Percentiles rank a stretch among this genome's conserved stretches.
Conservation (phyloP, 2,888 invertebrate species). For the Ctena decussata region DNA sequence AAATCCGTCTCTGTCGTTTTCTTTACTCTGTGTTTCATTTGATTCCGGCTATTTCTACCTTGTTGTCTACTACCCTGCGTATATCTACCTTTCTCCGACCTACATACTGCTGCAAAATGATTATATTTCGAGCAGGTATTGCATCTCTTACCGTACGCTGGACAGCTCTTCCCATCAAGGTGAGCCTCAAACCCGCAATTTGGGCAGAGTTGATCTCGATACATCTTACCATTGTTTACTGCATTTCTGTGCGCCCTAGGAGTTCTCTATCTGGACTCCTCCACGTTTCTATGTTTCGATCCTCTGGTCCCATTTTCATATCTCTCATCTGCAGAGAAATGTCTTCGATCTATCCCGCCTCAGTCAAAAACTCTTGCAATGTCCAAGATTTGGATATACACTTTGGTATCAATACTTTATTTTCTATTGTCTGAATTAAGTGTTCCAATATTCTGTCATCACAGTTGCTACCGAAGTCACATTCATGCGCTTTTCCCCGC, state of each 20-base stretch:
- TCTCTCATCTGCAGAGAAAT: background rate
- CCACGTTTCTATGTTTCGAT: background rate
- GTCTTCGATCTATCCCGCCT: constrained; percentile 1
- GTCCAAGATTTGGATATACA: background rate
- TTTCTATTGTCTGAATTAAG: background rate
- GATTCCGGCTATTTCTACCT: background rate
- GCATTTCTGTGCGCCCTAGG: background rate
- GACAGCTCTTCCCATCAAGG: background rate
- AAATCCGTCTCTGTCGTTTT: background rate
- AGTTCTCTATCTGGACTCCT: background rate
- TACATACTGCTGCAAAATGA: too few species aligned
- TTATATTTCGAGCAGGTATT: background rate
- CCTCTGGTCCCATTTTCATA: background rate
- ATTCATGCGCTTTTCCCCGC: background rate
- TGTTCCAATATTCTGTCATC: constrained; percentile 13
- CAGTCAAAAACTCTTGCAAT: background rate
- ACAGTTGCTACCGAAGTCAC: background rate
- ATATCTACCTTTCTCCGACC: background rate
- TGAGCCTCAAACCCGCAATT: background rate
- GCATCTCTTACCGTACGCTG: background rate
- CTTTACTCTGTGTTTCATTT: background rate
- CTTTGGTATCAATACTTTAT: background rate
- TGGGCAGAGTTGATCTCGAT: background rate
- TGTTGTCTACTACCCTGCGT: background rate
- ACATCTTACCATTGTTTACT: background rate